These are phyloP conservation scores for Catocala fraxini DNA, from an alignment of 2,888 invertebrate species.

Conservation along the genomic window DNA sequence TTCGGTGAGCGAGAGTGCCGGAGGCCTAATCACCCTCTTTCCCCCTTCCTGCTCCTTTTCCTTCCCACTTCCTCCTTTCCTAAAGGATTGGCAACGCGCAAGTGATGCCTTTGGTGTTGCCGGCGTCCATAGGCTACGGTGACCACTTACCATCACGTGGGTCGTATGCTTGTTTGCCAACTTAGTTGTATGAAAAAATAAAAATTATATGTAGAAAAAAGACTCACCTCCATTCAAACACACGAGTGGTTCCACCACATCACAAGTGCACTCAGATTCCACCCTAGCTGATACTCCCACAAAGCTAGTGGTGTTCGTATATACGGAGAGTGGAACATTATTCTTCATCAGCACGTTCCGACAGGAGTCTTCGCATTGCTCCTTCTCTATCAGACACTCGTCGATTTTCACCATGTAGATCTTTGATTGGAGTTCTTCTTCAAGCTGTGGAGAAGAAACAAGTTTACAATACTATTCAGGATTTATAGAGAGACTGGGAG, in stretches of 20 bases:
- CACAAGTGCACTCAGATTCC: constrained; percentile 92
- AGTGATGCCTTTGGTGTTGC: no score
- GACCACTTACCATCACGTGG: no score
- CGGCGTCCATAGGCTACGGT: no score
- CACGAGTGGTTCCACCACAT: constrained; percentile 81
- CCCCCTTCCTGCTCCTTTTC: no score
- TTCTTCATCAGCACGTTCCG: constrained; percentile 92
- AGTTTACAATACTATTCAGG: not conserved
- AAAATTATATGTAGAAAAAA: no score
- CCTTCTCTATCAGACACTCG: constrained; percentile 94
- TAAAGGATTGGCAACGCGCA: no score
- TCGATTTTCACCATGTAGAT: constrained; percentile 97
- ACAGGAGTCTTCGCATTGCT: constrained; percentile 92
- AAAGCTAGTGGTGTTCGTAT: constrained; percentile 97
- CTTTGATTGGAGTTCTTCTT: constrained; percentile 90
- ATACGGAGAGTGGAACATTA: constrained; percentile 93
- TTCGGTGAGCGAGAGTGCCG: no score
- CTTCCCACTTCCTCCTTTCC: no score
- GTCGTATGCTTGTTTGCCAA: no score
- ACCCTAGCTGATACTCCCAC: constrained; percentile 96
- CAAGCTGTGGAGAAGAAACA: constrained; percentile 79
- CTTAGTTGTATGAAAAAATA: no score
- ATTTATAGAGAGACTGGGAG: not conserved
- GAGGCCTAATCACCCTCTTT: no score
- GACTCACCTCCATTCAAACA: constrained; percentile 93